Base-by-base conservation (phyloP, 1,140 invertebrate genomes). In the Lanistes nyassanus region DNA sequence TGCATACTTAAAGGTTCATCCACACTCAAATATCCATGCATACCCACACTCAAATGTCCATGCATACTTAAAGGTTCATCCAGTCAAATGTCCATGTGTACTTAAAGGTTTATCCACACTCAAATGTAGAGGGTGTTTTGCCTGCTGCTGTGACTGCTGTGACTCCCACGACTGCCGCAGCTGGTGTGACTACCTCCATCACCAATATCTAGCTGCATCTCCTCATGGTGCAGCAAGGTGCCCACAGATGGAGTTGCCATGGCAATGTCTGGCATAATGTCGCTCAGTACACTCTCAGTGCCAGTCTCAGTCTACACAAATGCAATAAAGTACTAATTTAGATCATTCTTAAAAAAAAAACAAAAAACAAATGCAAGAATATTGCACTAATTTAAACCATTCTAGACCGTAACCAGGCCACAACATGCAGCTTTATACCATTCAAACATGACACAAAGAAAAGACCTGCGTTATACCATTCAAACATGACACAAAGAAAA, bases 181-280 rank as follows among this genome's bases (percentile, higher is more conserved):
- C 70, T 72, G 0, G 55, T 56, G 36, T 84, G 82, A 74, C 80
- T 83, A 37, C 75, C 76, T 42, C 83, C 80, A 6, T 95, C 94
- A 3, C 94, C 94, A 76, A 95, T 91, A 89, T 95, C 94, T 78
- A 95, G 89, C 78, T 92, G 90, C 76, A 92, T 87, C 42, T 84
- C 91, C 72, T 91, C 91, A 68, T 94, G 93, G 60, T 95, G 87
- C 81, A 93, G 92, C 67, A 94, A 89, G 76, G 93, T 92, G 21
- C 92, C 92, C 56, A 95, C 90, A 0, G 93, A 93, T 3, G 93
- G 92, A 0, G 94, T 95, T 47, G 94, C 94, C 93, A 95, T 94
- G n/a, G 95, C 94, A 65, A 96, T 94, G 87, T 96, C 95, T 2
- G 95, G 95, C 93, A 96, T 95, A 81, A 94, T 93, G 78, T 94